These are phyloP conservation scores for Philaethria dido DNA, from an alignment of 2,888 invertebrate genomes.

Conservation along the genomic window DNA sequence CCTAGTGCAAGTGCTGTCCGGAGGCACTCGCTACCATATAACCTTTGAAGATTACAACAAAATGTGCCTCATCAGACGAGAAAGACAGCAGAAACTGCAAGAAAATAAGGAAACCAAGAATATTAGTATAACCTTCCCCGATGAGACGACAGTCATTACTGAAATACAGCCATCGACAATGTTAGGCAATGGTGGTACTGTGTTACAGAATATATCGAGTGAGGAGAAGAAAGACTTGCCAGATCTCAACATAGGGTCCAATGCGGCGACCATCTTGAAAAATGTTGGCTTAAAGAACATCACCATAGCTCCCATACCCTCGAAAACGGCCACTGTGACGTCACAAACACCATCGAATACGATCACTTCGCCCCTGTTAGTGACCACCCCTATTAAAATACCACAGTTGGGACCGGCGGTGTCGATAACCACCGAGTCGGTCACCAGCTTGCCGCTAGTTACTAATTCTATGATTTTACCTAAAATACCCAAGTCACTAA, in stretches of 20 bases:
- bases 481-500: conserved; percentile 91
- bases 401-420: conserved; percentile 66
- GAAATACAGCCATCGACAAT: conserved; percentile 70
- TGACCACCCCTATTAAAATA: conserved; percentile 64
- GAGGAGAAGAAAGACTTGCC: conserved; percentile 58
- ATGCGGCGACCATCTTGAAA: conserved; percentile 75
- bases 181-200: conserved; percentile 72
- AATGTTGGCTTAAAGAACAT: conserved; percentile 79
- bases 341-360: conserved; percentile 59
- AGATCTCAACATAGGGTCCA: conserved; percentile 61
- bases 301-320: conserved; percentile 75
- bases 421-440: conserved; percentile 65
- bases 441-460: conserved; percentile 56
- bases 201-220: conserved; percentile 58
- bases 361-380: conserved; percentile 60
- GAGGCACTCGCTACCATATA: conserved; percentile 91
- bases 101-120: conserved; percentile 55
- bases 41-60: conserved; percentile 91
- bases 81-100: conserved; percentile 85
- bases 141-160: conserved; percentile 62
- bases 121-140: conserved; percentile 45
- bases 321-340: conserved; percentile 71
- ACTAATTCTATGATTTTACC: conserved; percentile 83
- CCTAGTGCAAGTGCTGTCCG: conserved; percentile 89
- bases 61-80: conserved; percentile 88